These are phyloP conservation scores for Zingel zingel DNA, from an alignment of 2,113 vertebrate species.

Conservation along the genomic window DNA sequence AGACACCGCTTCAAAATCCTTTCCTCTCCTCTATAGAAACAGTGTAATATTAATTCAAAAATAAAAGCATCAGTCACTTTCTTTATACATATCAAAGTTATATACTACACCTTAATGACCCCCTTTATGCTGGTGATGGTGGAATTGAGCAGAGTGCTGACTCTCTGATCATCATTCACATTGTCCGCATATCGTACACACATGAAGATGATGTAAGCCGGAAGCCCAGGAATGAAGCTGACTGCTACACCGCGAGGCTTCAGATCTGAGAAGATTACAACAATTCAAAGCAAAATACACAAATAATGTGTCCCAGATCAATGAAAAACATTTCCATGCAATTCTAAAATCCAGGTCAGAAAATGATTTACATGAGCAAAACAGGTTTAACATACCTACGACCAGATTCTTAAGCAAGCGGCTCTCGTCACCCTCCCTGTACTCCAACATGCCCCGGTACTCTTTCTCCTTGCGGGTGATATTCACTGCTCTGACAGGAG, in stretches of 20 bases:
- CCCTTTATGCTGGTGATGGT: constrained; percentile 96
- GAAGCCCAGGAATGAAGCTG: constrained; percentile 92
- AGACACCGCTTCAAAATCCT: constrained; percentile 93
- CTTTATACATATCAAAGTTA: neutral
- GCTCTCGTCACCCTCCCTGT: constrained; percentile 91
- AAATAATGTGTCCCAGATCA: neutral
- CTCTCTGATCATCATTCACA: constrained; percentile 93
- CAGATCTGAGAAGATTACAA: constrained; percentile 84
- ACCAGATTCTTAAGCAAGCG: constrained; percentile 93
- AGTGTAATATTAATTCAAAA: neutral
- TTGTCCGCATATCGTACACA: constrained; percentile 95
- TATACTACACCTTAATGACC: constrained; percentile 90
- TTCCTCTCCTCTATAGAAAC: constrained; percentile 89
- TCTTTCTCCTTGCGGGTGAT: constrained; percentile 96
- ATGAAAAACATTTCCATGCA: neutral
- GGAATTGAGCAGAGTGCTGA: constrained; percentile 90
- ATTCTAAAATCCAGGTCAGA: neutral
- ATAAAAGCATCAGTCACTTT: neutral
- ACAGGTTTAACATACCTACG: constrained; percentile 82
- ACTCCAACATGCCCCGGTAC: constrained; percentile 96
- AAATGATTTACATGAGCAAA: neutral
- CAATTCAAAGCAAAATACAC: neutral
- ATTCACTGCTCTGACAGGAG: constrained; percentile 87
- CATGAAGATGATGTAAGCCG: constrained; percentile 98
- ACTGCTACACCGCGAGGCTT: constrained; percentile 94